Evolutionary conservation across 2,888 invertebrate genomes (phyloP), one percentile per base, ranked within the genome.

Genomic region (Xestoiulus laeticollis): DNA sequence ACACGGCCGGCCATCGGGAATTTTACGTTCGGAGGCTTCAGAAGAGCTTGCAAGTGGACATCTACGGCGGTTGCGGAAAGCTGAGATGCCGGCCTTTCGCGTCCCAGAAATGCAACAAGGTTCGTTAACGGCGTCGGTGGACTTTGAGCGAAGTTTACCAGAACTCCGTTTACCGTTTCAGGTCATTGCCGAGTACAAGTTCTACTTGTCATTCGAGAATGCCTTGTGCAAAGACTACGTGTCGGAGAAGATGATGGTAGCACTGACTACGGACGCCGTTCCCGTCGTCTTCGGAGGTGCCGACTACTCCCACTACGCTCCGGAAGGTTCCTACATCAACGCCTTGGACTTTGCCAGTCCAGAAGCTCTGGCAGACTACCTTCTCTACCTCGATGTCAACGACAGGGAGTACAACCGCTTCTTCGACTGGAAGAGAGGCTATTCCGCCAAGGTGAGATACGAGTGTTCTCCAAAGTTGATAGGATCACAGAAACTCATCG

Each of bases 271-370:
- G 22, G 88, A 90, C 78, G 89, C 91, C 10, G 89, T 91, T 19
- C 91, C 91, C 0, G 89, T 92, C 5, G 91, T 91, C 1, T 90
- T 90, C 83, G 91, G 91, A 0, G 89, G 90, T 12, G 90, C 90
- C 0, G 90, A 91, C 88, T 91, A 92, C 87, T 89, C 89, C 1
- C n/a, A 44, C n/a, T 88, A 90, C 6, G 90, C 90, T 1, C 92
- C 92, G 0, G 89, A 89, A 22, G 89, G 89, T 26, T 91, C 91
- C 5, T 91, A 90, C 89, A 91, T 92, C 84, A 90, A 91, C 88
- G 91, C 91, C 0, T 89, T 90, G 4, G 90, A 90, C 33, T 92
- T 91, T 87, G 85, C 89, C 6, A 89, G 89, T 5, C 89, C 91
- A 0, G 89, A 90, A 88, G 89, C 89, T 16, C 89, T 91, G 22